These are phyloP conservation scores for Drosophila longiperda DNA, from an alignment of 2,888 invertebrate species.

Conservation along the genomic window DNA sequence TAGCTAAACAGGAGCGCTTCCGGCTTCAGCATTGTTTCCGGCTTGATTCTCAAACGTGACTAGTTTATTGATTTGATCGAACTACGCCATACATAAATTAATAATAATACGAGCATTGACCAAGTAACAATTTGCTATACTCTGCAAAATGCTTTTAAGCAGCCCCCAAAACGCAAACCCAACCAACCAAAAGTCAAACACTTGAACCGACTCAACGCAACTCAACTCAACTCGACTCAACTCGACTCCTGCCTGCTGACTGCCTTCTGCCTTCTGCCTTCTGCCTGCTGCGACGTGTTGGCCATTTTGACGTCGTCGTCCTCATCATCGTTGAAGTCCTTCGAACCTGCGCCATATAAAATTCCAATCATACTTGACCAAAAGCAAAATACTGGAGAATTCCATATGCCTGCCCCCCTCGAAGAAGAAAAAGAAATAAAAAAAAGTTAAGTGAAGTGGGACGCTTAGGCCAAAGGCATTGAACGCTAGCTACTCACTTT, in stretches of 20 bases:
- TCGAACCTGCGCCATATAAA: constrained; percentile 74
- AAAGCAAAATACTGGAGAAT: constrained; percentile 77
- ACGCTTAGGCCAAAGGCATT: constrained; percentile 62
- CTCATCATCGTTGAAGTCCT: constrained; percentile 32
- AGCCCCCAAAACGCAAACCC: constrained; percentile 26
- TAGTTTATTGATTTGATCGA: constrained; percentile 72
- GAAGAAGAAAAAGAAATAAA: not conserved
- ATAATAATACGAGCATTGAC: constrained; percentile 66
- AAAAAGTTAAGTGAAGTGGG: constrained; percentile 74
- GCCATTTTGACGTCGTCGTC: constrained; percentile 67
- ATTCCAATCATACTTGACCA: constrained; percentile 79
- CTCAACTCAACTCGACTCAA: not conserved
- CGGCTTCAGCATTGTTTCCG: constrained; percentile 59
- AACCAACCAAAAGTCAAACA: constrained; percentile 74
- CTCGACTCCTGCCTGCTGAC: constrained; percentile 11
- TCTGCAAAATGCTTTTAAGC: constrained; percentile 71
- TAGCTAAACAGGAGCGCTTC: constrained; percentile 48
- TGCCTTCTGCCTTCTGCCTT: not conserved
- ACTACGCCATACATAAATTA: constrained; percentile 72
- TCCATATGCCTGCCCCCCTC: constrained; percentile 25
- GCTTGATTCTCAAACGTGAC: constrained; percentile 63
- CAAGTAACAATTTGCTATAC: constrained; percentile 77
- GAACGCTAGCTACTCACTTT: constrained; percentile 34
- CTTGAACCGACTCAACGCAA: constrained; percentile 36
- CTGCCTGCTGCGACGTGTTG: constrained; percentile 62